Conservation (phyloP, 1,140 invertebrate species). For the Acyrthosiphon pisum region DNA sequence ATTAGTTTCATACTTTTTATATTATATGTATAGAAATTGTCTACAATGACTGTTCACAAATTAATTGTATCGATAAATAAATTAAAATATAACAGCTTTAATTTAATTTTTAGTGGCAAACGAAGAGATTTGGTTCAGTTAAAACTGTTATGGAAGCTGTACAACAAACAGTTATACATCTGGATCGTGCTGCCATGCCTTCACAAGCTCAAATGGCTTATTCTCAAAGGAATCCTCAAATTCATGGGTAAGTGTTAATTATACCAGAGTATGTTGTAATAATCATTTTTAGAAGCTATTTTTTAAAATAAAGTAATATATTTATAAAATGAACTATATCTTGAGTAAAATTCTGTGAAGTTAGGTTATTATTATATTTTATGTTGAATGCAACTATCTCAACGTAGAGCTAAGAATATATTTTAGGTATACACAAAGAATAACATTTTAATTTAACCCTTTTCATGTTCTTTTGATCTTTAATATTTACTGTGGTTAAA, state of each 20-base stretch:
- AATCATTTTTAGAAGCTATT: background rate
- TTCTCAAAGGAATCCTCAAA: slow-evolving; percentile 59
- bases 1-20: background rate
- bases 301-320: background rate
- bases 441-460: background rate
- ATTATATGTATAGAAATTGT: background rate
- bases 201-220: slow-evolving; percentile 61
- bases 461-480: background rate
- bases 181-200: slow-evolving; percentile 61
- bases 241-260: slow-evolving; percentile 59
- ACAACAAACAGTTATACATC: slow-evolving; percentile 59
- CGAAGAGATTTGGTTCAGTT: slow-evolving; percentile 48
- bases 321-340: no score
- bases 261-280: background rate
- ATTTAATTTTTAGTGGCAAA: slow-evolving; percentile 41
- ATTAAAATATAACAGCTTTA: background rate
- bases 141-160: slow-evolving; percentile 60
- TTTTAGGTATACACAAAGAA: background rate
- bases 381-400: background rate
- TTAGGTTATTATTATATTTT: background rate
- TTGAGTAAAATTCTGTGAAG: background rate
- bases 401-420: background rate
- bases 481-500: background rate
- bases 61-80: background rate
- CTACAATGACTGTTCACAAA: background rate